Evolutionary conservation across 1,140 invertebrate species (phyloP).

Genomic region (Hypsibius dujardini): DNA sequence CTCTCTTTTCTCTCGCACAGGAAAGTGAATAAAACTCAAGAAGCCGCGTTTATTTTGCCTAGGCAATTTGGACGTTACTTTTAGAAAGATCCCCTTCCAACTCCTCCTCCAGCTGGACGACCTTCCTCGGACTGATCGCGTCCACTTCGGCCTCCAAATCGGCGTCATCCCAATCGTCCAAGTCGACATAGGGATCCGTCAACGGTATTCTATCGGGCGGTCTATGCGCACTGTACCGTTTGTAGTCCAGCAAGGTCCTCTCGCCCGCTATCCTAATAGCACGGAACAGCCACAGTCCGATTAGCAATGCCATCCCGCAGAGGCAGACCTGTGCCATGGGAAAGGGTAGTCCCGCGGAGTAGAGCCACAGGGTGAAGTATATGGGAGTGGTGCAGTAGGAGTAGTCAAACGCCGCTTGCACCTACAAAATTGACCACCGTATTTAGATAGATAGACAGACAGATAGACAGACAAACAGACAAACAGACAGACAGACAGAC

Average conservation of each 20-base stretch:
- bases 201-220: neutral
- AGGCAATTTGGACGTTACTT: no score
- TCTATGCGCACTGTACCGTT: neutral
- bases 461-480: no score
- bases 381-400: neutral
- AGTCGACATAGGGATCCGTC: neutral
- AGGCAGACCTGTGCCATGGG: neutral
- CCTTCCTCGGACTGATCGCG: no score
- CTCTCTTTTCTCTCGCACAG: no score
- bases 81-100: no score
- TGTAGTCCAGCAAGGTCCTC: neutral
- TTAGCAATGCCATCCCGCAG: neutral
- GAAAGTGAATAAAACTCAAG: no score
- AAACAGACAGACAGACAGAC: no score
- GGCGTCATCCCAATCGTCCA: conserved; percentile 12
- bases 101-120: no score
- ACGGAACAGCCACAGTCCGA: neutral
- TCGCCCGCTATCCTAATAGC: neutral
- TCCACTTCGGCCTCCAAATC: no score
- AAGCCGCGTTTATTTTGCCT: no score
- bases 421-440: neutral
- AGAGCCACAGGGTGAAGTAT: neutral
- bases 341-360: neutral
- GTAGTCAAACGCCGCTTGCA: neutral
- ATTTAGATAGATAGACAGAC: neutral